Percentiles rank a stretch among this genome's conserved stretches.
Conservation (phyloP, 2,888 invertebrate genomes). For the Ectemnius lituratus region DNA sequence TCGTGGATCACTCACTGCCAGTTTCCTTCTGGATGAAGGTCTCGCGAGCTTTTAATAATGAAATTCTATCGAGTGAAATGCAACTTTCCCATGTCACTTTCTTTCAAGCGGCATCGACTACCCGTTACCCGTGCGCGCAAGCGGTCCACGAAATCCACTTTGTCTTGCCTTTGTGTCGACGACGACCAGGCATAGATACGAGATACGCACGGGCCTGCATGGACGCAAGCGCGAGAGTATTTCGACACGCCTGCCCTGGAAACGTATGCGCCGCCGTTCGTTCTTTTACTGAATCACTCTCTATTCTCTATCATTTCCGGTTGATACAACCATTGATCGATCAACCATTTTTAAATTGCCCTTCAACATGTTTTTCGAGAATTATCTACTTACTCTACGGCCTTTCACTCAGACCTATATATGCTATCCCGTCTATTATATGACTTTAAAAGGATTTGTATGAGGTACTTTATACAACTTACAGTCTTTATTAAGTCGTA, state of each 20-base stretch:
- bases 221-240: slow-evolving; percentile 40
- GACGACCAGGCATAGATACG: slow-evolving; percentile 28
- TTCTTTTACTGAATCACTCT: slow-evolving; percentile 16
- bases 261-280: slow-evolving; percentile 33
- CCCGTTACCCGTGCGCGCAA: background rate
- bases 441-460: background rate
- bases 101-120: slow-evolving; percentile 37
- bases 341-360: background rate
- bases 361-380: background rate
- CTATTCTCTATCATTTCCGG: slow-evolving; percentile 28
- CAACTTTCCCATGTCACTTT: slow-evolving; percentile 32
- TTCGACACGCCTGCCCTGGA: slow-evolving; percentile 49
- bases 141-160: slow-evolving; percentile 22
- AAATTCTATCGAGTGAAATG: background rate
- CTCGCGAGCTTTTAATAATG: too few relatives aligned
- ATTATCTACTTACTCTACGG: background rate
- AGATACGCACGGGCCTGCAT: slow-evolving; percentile 12
- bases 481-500: too few relatives aligned
- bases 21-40: background rate
- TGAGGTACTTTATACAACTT: too few relatives aligned
- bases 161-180: slow-evolving; percentile 22
- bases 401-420: background rate
- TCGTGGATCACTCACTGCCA: slow-evolving; percentile 27
- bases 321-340: slow-evolving; percentile 8
- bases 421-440: background rate